Conservation (phyloP, 1,140 invertebrate species). For the Bathynomus jamesi region DNA sequence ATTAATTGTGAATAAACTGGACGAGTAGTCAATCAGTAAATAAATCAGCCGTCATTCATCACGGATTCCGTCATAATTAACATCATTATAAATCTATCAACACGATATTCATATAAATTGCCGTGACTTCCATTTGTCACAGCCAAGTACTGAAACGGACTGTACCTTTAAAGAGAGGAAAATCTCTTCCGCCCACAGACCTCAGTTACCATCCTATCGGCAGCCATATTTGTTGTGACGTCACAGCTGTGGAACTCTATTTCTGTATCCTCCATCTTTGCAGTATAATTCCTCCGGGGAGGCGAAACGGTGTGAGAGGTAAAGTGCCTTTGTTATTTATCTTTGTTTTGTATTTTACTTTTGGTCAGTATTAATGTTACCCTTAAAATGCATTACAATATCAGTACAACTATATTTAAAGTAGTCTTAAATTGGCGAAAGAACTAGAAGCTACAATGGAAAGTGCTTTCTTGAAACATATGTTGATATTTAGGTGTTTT, state of each 20-base stretch:
- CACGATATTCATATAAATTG: not conserved
- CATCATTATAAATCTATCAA: not conserved
- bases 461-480: no score
- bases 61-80: not conserved
- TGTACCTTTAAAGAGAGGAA: not conserved
- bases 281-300: not conserved
- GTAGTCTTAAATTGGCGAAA: no score
- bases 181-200: not conserved
- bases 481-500: no score
- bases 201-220: not conserved
- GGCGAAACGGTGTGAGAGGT: not conserved
- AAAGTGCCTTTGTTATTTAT: not conserved
- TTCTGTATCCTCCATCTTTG: not conserved
- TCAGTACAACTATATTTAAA: no score
- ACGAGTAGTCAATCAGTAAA: not conserved
- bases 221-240: not conserved
- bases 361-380: no score
- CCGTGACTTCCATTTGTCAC: not conserved
- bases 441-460: no score
- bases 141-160: not conserved
- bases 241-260: not conserved
- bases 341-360: no score
- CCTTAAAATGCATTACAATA: no score
- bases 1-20: not conserved
- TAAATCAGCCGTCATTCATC: not conserved